Conservation (phyloP, 2,888 invertebrate genomes). For the Cosmia trapezina region DNA sequence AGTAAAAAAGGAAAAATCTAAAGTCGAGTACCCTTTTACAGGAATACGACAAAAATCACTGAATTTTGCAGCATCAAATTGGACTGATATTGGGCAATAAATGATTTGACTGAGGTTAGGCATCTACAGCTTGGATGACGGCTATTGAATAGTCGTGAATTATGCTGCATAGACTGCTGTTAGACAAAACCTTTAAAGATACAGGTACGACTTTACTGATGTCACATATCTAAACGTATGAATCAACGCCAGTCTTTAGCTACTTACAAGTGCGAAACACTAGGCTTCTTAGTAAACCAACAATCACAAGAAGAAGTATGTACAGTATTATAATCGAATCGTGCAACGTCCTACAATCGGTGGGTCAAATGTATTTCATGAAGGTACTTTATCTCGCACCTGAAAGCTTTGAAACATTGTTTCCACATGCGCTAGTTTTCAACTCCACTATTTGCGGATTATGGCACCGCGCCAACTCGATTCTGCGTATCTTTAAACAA, state of each 20-base stretch:
- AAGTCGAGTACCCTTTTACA: background rate
- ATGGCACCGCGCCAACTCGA: conserved; percentile 68
- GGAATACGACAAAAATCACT: background rate
- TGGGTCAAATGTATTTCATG: conserved; percentile 21
- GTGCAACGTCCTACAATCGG: conserved; percentile 3
- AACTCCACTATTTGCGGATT: conserved; percentile 68
- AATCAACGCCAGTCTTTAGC: background rate
- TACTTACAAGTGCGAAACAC: background rate
- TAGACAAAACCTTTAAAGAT: background rate
- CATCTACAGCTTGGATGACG: background rate
- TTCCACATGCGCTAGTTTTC: conserved; percentile 61
- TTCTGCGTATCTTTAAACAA: conserved; percentile 54
- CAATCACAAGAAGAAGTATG: background rate
- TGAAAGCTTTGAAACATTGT: conserved; percentile 54
- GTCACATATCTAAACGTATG: background rate
- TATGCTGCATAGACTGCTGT: background rate
- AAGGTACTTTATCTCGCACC: conserved; percentile 41
- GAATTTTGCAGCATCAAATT: too few relatives aligned
- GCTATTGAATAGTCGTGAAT: background rate
- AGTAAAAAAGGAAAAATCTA: background rate
- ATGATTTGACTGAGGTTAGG: too few relatives aligned
- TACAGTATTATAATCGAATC: background rate
- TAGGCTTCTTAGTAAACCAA: background rate
- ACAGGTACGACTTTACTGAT: background rate
- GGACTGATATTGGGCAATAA: too few relatives aligned